These are phyloP conservation scores for Polypterus bichir DNA, from an alignment of 2,113 vertebrate genomes.

Conservation along the genomic window DNA sequence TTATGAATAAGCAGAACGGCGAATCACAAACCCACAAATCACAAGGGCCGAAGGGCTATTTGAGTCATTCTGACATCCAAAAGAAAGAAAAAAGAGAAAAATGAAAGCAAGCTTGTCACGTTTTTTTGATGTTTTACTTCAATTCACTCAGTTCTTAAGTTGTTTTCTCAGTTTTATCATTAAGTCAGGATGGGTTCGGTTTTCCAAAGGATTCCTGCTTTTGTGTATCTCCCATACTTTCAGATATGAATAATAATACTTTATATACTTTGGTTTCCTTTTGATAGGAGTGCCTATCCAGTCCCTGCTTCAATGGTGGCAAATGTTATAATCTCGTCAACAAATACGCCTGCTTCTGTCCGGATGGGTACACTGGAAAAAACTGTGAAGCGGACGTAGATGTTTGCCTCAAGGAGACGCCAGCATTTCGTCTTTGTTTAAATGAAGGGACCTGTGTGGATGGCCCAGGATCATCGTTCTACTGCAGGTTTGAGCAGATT, in stretches of 20 bases:
- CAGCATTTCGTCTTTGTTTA: slow-evolving; percentile 36
- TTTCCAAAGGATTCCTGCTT: too few species aligned
- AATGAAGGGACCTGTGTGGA: slow-evolving; percentile 50
- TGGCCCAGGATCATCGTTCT: slow-evolving; percentile 48
- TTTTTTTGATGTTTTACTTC: too few species aligned
- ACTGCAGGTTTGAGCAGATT: slow-evolving; percentile 43
- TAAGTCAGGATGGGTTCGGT: neutral
- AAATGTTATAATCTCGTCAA: slow-evolving; percentile 51
- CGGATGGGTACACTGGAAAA: slow-evolving; percentile 43
- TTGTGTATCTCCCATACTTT: too few species aligned
- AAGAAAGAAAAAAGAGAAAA: too few species aligned
- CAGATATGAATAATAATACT: too few species aligned
- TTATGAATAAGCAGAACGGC: too few species aligned
- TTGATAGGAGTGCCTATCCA: slow-evolving; percentile 51
- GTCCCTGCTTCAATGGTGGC: slow-evolving; percentile 51
- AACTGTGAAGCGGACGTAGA: slow-evolving; percentile 42
- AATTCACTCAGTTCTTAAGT: slow-evolving; percentile 1
- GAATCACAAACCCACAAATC: too few species aligned
- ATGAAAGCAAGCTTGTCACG: too few species aligned
- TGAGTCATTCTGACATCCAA: too few species aligned
- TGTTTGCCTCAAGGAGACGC: slow-evolving; percentile 27
- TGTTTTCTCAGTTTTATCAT: slow-evolving; percentile 1
- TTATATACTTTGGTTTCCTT: slow-evolving; percentile 4
- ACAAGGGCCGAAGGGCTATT: too few species aligned
- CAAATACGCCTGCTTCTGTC: slow-evolving; percentile 54